phyloP scores from a whole-genome alignment of 2,113 vertebrate genomes.

The Hemibagrus wyckioides region DNA sequence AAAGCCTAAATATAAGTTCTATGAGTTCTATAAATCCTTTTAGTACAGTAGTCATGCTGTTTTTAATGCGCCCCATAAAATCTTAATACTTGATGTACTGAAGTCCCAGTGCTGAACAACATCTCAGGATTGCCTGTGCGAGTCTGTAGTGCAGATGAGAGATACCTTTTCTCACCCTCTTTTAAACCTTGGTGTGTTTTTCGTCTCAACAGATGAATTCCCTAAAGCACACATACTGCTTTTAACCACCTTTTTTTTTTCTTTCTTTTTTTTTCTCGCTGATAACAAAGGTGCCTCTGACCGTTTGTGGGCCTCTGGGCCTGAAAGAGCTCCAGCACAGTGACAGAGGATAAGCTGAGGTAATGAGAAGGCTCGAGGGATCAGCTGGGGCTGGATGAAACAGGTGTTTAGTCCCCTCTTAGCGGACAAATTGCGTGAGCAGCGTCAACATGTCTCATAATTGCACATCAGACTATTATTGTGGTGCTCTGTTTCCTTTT shows the following conservation, averaged over 20 bases:
- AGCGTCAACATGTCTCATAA: constrained; percentile 63
- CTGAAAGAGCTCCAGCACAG: constrained; percentile 63
- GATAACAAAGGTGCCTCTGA: constrained; percentile 57
- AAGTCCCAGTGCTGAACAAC: constrained; percentile 70
- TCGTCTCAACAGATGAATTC: constrained; percentile 24
- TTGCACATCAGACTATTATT: constrained; percentile 60
- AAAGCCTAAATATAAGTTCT: not conserved
- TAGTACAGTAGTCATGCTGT: constrained; percentile 38
- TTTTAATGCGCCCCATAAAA: constrained; percentile 56
- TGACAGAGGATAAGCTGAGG: constrained; percentile 59
- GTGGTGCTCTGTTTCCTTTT: constrained; percentile 59
- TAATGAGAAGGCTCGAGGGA: constrained; percentile 66
- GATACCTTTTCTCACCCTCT: constrained; percentile 3
- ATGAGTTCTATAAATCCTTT: not conserved
- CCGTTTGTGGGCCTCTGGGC: constrained; percentile 51
- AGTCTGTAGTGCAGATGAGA: constrained; percentile 30
- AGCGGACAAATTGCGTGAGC: constrained; percentile 64
- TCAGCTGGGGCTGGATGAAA: constrained; percentile 64
- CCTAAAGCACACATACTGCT: constrained; percentile 29
- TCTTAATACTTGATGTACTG: constrained; percentile 52
- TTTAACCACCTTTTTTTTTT: constrained; percentile 1
- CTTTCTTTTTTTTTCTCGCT: constrained; percentile 7
- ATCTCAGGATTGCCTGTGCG: constrained; percentile 45
- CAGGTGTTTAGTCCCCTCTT: constrained; percentile 66
- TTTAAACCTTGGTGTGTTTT: constrained; percentile 44